A percentile compares a stretch with the other conserved stretches of the same genome.
Evolutionary conservation across 2,888 invertebrate species (phyloP).

Genomic region (Hermaeophaga mercurialis): DNA sequence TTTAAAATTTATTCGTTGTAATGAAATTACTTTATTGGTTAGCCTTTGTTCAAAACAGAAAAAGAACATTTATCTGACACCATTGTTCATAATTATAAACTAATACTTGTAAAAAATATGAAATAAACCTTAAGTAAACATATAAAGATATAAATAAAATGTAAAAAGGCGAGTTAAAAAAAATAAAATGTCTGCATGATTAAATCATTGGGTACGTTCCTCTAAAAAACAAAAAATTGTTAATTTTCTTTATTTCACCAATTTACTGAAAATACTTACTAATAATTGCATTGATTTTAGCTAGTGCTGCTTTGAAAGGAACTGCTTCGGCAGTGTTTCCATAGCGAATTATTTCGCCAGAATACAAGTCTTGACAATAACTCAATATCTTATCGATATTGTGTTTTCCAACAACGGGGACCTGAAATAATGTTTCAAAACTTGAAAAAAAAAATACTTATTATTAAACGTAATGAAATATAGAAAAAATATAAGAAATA

Average conservation of each 20-base stretch:
- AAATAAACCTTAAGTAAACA: too few species aligned
- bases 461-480: too few species aligned
- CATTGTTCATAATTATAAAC: too few species aligned
- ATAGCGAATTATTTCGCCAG: slow-evolving; percentile 48
- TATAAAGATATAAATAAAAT: too few species aligned
- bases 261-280: slow-evolving; percentile 16
- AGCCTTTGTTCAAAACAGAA: too few species aligned
- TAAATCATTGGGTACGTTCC: neutral
- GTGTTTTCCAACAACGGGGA: slow-evolving; percentile 55
- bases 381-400: slow-evolving; percentile 51
- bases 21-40: too few species aligned
- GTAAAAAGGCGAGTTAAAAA: too few species aligned
- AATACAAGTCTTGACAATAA: slow-evolving; percentile 53
- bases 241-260: neutral
- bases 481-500: too few species aligned
- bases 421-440: slow-evolving; percentile 38
- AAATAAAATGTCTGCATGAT: neutral
- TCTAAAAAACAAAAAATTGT: neutral
- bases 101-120: too few species aligned
- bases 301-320: slow-evolving; percentile 29
- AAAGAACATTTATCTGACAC: neutral
- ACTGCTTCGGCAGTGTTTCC: slow-evolving; percentile 21
- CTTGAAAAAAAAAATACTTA: too few species aligned
- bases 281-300: slow-evolving; percentile 22
- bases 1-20: too few species aligned